Percentiles rank a stretch among this genome's conserved stretches.
phyloP scores from a whole-genome alignment of 2,797 vertebrate genomes.

The Danio choprae region DNA sequence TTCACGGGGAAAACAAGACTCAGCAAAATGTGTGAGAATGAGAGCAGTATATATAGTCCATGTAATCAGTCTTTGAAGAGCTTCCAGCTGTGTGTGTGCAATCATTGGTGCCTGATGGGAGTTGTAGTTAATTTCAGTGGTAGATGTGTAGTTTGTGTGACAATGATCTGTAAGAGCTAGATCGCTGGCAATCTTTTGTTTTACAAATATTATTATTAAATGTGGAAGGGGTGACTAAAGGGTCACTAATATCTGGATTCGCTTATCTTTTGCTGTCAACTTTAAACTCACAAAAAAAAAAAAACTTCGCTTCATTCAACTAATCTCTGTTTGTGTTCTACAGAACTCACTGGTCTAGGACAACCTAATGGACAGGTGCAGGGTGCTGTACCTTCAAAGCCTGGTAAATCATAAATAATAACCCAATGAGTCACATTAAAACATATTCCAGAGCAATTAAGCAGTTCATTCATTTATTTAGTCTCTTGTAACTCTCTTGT shows the following conservation, averaged over 20 bases:
- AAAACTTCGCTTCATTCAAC: not conserved
- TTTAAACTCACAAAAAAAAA: not conserved
- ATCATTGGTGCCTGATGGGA: too few relatives aligned
- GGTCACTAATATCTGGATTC: not conserved
- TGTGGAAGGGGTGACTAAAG: not conserved
- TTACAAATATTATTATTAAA: not conserved
- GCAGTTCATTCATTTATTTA: not conserved
- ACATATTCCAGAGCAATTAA: too few relatives aligned
- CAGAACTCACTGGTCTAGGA: constrained; percentile 35
- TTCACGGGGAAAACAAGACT: too few relatives aligned
- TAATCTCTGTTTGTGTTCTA: not conserved
- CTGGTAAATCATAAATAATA: constrained; percentile 61
- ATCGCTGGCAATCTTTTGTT: too few relatives aligned
- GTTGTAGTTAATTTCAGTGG: too few relatives aligned
- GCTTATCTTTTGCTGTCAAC: not conserved
- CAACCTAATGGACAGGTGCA: constrained; percentile 27
- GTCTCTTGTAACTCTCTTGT: not conserved
- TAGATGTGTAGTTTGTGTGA: too few relatives aligned
- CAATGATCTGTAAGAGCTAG: too few relatives aligned
- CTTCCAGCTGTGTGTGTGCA: too few relatives aligned
- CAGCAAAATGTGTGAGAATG: too few relatives aligned
- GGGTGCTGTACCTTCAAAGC: constrained; percentile 39
- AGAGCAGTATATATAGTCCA: too few relatives aligned
- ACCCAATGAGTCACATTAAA: not conserved
- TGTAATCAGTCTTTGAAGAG: too few relatives aligned